Base-by-base conservation (phyloP, 2,113 vertebrate species). In the Syngnathus scovelli region DNA sequence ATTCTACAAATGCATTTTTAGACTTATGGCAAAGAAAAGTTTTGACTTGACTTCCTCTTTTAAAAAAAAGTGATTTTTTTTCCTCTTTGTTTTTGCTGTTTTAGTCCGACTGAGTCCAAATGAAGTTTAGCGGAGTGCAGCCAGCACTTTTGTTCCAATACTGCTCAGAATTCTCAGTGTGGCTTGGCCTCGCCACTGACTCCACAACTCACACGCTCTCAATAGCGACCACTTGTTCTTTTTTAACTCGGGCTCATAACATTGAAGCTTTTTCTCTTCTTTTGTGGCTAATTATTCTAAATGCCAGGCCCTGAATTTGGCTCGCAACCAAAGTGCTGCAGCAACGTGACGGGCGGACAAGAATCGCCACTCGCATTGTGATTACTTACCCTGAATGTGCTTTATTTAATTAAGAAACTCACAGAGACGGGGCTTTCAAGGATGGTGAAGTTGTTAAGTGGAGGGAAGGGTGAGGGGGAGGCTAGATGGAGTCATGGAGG, bases 91-190 rank as follows among this genome's bases (percentile, higher is more conserved):
- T 23, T n/a, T 13, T 36, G 33, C 44, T 72, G 71, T 61, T 82
- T 69, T 64, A 59, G 54, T 74, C 61, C 46, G 52, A 38, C 81
- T 82, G 61, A 4, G 33, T 58, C 64, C 15, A 70, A 67, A 65
- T 63, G 38, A 62, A 77, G 74, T 69, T 77, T 77, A 79, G 72
- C 48, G 49, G 71, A 59, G 61, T 33, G 65, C 62, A 68, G 67
- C 72, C 70, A 72, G 68, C 18, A 52, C 69, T 65, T 69, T 86
- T 83, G 81, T 88, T 71, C 71, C 71, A 71, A 37, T 76, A 48
- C 76, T 75, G 68, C 76, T 87, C 80, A 75, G 58, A 71, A 88
- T 86, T 89, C 82, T 71, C 55, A 49, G 70, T 61, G 82, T 78
- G 44, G 54, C 75, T 69, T 64, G 70, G 58, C 70, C 68, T 75